phyloP scores from a whole-genome alignment of 2,888 invertebrate genomes.

The Ethmia dodecea region DNA sequence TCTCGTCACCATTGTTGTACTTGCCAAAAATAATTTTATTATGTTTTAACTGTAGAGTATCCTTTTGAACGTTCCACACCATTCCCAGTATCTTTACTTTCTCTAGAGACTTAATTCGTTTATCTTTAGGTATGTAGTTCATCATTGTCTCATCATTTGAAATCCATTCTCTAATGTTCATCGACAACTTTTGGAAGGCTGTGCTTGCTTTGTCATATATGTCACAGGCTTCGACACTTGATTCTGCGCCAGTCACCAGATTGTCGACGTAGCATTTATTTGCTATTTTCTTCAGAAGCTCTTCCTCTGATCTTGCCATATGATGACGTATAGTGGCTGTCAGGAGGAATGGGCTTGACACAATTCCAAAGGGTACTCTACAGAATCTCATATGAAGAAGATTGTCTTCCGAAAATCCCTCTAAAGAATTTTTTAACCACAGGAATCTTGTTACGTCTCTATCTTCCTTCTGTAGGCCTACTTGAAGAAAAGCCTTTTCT shows the following conservation, averaged over 20 bases:
- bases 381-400: background rate
- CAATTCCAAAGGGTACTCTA: slow-evolving; percentile 14
- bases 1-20: too few species aligned
- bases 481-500: slow-evolving; percentile 17
- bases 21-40: too few species aligned
- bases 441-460: slow-evolving; percentile 16
- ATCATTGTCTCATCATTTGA: too few species aligned
- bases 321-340: slow-evolving; percentile 3
- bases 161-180: too few species aligned
- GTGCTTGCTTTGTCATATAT: too few species aligned
- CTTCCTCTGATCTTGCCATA: background rate
- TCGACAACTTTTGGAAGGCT: too few species aligned
- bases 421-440: slow-evolving; percentile 11
- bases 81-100: too few species aligned
- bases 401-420: slow-evolving; percentile 6
- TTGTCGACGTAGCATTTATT: slow-evolving; percentile 11
- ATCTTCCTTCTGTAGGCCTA: slow-evolving; percentile 10
- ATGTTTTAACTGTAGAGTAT: too few species aligned
- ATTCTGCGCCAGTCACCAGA: slow-evolving; percentile 1
- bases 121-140: too few species aligned
- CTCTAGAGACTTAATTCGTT: too few species aligned
- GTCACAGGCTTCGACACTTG: too few species aligned
- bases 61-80: too few species aligned
- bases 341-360: slow-evolving; percentile 12
- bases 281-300: background rate